phyloP scores from a whole-genome alignment of 2,797 vertebrate genomes.

The Phrynocephalus vlangalii region DNA sequence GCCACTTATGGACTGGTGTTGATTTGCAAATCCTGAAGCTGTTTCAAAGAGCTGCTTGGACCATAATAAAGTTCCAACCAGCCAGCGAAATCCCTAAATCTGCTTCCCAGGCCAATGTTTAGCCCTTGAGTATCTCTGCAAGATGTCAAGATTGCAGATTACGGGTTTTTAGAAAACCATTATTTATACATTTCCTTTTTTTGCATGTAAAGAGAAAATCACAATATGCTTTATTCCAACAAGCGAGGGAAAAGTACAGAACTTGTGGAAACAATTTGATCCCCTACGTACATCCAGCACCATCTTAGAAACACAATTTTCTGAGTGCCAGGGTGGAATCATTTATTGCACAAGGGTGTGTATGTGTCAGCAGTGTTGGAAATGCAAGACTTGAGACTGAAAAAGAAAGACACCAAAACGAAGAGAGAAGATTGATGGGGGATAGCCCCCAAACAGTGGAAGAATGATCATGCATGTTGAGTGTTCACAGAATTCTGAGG shows the following conservation, averaged over 20 bases:
- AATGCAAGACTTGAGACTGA: not conserved
- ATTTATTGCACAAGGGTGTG: not conserved
- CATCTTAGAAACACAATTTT: not conserved
- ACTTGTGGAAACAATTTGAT: not conserved
- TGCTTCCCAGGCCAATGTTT: not conserved
- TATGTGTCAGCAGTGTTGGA: not conserved
- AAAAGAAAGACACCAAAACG: not conserved
- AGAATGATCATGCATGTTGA: no score
- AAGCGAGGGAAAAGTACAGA: not conserved
- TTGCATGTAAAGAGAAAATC: not conserved
- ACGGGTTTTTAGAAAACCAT: not conserved
- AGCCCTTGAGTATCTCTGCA: not conserved
- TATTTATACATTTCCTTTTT: not conserved
- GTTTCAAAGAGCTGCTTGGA: not conserved
- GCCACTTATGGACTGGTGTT: not conserved
- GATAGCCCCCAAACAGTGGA: not conserved
- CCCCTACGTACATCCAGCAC: not conserved
- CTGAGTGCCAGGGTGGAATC: not conserved
- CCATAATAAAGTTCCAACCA: not conserved
- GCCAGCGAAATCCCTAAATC: not conserved
- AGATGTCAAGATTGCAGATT: not conserved
- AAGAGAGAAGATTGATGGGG: not conserved
- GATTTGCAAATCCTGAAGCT: not conserved
- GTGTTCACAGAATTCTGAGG: no score
- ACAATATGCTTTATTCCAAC: not conserved